Conservation (phyloP, 1,140 invertebrate genomes). For the Panagrolaimus sp. region DNA sequence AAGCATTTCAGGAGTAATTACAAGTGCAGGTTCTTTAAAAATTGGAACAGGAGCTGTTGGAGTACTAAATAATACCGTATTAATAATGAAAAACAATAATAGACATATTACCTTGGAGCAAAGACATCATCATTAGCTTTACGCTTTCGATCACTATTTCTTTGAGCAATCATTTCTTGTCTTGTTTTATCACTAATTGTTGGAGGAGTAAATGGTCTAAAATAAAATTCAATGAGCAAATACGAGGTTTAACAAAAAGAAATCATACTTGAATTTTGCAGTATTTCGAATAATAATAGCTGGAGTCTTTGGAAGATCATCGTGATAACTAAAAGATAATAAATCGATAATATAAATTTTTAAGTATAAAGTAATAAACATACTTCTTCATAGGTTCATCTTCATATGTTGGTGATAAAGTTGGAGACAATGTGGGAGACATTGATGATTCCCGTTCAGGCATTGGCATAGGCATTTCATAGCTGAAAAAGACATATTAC, state of each 20-base stretch:
- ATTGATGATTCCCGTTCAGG: too few species aligned
- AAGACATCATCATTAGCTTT: neutral
- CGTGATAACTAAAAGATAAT: neutral
- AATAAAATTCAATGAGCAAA: neutral
- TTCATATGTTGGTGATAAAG: neutral
- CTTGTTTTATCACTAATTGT: conserved; percentile 2
- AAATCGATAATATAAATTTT: neutral
- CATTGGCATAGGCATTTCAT: neutral
- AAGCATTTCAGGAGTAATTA: neutral
- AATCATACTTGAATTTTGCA: neutral
- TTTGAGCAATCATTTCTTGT: neutral
- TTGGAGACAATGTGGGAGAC: neutral
- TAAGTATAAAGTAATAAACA: neutral
- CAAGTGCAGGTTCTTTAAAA: neutral
- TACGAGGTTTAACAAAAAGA: neutral
- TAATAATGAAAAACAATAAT: too few species aligned
- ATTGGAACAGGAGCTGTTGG: neutral
- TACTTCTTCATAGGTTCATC: neutral
- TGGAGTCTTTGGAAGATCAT: neutral
- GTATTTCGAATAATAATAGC: neutral
- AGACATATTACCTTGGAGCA: too few species aligned
- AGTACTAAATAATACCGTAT: too few species aligned
- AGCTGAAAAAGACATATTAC: neutral
- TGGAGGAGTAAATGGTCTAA: conserved; percentile 1
- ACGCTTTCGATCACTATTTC: neutral